Conservation (phyloP, 2,888 invertebrate species). For the Diarsia brunnea region DNA sequence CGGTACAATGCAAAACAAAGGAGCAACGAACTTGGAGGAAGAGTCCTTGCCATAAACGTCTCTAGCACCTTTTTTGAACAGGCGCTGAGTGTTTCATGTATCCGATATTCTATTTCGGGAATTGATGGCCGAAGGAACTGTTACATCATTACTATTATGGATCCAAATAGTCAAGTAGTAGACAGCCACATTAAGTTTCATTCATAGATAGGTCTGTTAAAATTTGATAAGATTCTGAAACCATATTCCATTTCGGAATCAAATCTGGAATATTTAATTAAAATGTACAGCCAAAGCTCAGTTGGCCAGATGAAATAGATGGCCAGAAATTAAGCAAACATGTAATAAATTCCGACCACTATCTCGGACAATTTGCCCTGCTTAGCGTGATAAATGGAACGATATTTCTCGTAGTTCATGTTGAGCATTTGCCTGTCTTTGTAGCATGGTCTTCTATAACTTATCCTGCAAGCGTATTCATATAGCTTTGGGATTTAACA, state of each 20-base stretch:
- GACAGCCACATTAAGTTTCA: slow-evolving; percentile 40
- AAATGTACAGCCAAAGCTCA: slow-evolving; percentile 18
- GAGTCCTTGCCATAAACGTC: slow-evolving; percentile 83
- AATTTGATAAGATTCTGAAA: slow-evolving; percentile 7
- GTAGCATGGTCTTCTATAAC: slow-evolving; percentile 19
- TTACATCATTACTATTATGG: slow-evolving; percentile 65
- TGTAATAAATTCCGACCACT: slow-evolving; percentile 45
- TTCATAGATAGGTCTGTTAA: slow-evolving; percentile 36
- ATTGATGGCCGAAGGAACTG: slow-evolving; percentile 58
- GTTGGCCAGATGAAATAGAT: slow-evolving; percentile 32
- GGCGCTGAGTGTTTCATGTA: slow-evolving; percentile 79
- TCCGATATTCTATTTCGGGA: slow-evolving; percentile 75
- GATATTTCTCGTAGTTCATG: slow-evolving; percentile 48
- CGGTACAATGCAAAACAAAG: slow-evolving; percentile 83
- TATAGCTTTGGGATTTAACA: slow-evolving; percentile 15
- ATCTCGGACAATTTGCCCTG: slow-evolving; percentile 47
- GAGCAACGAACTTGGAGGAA: slow-evolving; percentile 88
- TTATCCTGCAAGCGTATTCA: slow-evolving; percentile 22
- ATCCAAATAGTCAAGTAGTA: slow-evolving; percentile 47
- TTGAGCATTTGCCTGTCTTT: slow-evolving; percentile 32
- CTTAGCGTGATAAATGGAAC: slow-evolving; percentile 56
- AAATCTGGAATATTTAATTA: slow-evolving; percentile 9
- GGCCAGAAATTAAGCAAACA: slow-evolving; percentile 45
- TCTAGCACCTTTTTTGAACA: slow-evolving; percentile 76
- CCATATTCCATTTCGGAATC: neutral